Evolutionary conservation across 1,140 invertebrate genomes (phyloP).

Genomic region (Bathynomus jamesi): DNA sequence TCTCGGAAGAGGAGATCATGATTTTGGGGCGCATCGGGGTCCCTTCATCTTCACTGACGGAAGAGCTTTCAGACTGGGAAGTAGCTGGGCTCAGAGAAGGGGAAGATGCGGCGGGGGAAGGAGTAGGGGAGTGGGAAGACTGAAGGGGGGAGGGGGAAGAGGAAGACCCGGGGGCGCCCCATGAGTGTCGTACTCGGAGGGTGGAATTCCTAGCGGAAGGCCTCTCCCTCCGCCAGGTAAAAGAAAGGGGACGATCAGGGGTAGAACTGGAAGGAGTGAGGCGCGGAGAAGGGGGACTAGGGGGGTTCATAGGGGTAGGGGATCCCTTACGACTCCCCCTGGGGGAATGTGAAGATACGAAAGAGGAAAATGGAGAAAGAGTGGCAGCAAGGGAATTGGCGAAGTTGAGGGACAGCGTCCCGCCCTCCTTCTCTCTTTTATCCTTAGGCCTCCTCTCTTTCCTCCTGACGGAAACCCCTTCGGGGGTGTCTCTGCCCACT

Average conservation of each 20-base stretch:
- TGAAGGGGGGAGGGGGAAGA: neutral
- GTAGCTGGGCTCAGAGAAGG: neutral
- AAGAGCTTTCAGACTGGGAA: neutral
- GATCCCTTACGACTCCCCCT: conserved; percentile 16
- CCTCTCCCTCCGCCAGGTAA: neutral
- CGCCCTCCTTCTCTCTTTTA: neutral
- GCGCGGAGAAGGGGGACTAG: neutral
- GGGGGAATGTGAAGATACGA: conserved; percentile 26
- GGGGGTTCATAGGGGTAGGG: conserved; percentile 7
- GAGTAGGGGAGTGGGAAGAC: neutral
- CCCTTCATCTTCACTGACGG: neutral
- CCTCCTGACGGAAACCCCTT: neutral
- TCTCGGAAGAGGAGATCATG: neutral
- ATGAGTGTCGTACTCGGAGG: neutral
- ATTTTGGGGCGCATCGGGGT: neutral
- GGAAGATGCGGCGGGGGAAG: neutral
- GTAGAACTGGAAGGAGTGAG: neutral
- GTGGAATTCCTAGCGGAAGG: neutral
- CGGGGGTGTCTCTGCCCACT: neutral
- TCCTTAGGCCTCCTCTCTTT: conserved; percentile 2
- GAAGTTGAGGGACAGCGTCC: conserved; percentile 13
- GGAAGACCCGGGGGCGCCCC: neutral
- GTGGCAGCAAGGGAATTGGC: conserved; percentile 28
- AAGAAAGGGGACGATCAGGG: neutral
- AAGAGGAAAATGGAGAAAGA: conserved; percentile 27